A percentile compares a stretch with the other conserved stretches of the same genome.
These are phyloP conservation scores for Melanophora roralis DNA, from an alignment of 2,888 invertebrate genomes.

Conservation along the genomic window DNA sequence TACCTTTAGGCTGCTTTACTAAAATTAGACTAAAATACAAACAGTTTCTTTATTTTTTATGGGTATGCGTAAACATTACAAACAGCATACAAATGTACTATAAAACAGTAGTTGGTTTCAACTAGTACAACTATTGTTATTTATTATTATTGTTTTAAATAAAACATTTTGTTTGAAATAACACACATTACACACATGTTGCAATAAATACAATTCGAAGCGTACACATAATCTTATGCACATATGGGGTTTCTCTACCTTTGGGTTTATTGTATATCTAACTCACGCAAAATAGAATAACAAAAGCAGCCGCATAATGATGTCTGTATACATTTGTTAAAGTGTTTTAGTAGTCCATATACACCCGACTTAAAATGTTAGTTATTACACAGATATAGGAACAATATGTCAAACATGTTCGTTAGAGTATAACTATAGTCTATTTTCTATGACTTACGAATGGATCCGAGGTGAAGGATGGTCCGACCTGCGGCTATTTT, in stretches of 20 bases:
- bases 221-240: not conserved
- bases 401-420: no score
- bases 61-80: slow-evolving; percentile 2
- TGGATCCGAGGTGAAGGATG: no score
- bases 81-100: not conserved
- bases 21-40: not conserved
- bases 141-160: slow-evolving; percentile 42
- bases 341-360: no score
- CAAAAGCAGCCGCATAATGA: no score
- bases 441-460: no score
- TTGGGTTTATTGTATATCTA: not conserved
- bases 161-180: slow-evolving; percentile 13
- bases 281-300: not conserved
- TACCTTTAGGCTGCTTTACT: slow-evolving; percentile 45
- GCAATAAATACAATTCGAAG: not conserved
- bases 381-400: no score
- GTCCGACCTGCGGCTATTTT: no score
- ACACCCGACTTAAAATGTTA: no score
- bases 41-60: not conserved
- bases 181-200: not conserved
- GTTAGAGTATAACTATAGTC: no score
- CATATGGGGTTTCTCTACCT: not conserved
- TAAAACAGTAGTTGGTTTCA: slow-evolving; percentile 16
- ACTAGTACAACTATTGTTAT: slow-evolving; percentile 33
- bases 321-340: no score